Conservation (phyloP, 2,113 vertebrate genomes). For the Puntigrus tetrazona region DNA sequence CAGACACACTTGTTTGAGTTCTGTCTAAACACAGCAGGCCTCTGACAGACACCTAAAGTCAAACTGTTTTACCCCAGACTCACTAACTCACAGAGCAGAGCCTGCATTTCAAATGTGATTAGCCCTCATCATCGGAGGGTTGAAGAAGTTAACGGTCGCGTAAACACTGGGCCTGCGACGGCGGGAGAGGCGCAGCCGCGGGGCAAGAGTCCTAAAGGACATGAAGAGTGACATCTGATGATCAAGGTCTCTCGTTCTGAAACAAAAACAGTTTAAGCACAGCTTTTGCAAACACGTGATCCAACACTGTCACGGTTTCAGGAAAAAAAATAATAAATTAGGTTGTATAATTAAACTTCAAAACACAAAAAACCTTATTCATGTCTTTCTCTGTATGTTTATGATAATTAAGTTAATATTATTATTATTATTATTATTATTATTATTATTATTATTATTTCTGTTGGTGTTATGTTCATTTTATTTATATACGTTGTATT, state of each 20-base stretch:
- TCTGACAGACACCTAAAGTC: conserved; percentile 72
- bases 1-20: conserved; percentile 69
- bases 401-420: background rate
- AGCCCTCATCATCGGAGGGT: conserved; percentile 53
- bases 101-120: conserved; percentile 68
- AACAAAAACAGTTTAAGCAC: conserved; percentile 29
- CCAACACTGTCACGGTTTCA: background rate
- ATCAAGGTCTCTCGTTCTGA: conserved; percentile 23
- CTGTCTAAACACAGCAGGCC: conserved; percentile 68
- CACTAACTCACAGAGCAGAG: conserved; percentile 62
- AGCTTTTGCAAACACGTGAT: conserved; percentile 10
- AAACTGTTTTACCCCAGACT: conserved; percentile 68
- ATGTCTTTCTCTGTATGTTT: background rate
- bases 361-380: background rate
- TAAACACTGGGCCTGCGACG: conserved; percentile 4
- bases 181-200: background rate
- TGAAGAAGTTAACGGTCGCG: conserved; percentile 53
- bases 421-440: background rate
- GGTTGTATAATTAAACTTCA: background rate
- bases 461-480: too few relatives aligned
- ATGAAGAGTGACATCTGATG: conserved; percentile 21
- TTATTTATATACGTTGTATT: background rate
- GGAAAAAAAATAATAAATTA: background rate
- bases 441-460: too few relatives aligned
- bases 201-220: background rate